Evolutionary conservation across 1,140 invertebrate species (phyloP).

Genomic region (Calliphora vicina): DNA sequence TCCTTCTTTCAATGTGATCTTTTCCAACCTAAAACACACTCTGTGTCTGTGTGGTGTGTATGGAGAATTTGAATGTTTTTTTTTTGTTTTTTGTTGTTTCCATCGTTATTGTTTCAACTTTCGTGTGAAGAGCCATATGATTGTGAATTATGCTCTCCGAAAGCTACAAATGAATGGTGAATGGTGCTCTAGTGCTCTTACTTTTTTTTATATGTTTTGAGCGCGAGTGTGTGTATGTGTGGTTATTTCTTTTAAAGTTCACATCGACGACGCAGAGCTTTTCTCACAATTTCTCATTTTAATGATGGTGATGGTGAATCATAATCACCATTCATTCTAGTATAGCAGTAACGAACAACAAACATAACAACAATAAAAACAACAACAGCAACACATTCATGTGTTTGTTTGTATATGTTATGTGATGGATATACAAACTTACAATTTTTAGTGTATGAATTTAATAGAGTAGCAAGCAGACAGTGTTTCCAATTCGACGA

Average conservation of each 20-base stretch:
- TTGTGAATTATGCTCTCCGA: neutral
- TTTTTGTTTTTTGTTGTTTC: neutral
- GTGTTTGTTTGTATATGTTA: neutral
- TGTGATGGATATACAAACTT: too few species aligned
- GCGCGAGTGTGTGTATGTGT: neutral
- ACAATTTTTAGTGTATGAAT: too few species aligned
- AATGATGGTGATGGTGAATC: constrained; percentile 4
- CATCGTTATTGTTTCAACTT: constrained; percentile 25
- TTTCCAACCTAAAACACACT: constrained; percentile 10
- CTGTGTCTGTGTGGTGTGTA: neutral
- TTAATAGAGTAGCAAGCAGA: too few species aligned
- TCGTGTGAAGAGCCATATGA: constrained; percentile 8
- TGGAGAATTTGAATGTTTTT: constrained; percentile 12
- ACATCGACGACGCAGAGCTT: neutral
- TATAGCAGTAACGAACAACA: neutral
- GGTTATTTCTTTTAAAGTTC: neutral
- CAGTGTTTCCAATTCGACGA: too few species aligned
- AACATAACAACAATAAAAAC: neutral
- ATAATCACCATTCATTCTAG: neutral
- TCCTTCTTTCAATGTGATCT: neutral
- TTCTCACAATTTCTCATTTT: neutral
- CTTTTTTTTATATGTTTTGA: neutral
- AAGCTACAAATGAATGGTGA: constrained; percentile 6
- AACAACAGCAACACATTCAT: too few species aligned
- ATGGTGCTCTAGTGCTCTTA: neutral